A percentile compares a stretch with the other conserved stretches of the same genome.
Conservation (phyloP, 2,797 vertebrate species). For the Brachymystax lenok region DNA sequence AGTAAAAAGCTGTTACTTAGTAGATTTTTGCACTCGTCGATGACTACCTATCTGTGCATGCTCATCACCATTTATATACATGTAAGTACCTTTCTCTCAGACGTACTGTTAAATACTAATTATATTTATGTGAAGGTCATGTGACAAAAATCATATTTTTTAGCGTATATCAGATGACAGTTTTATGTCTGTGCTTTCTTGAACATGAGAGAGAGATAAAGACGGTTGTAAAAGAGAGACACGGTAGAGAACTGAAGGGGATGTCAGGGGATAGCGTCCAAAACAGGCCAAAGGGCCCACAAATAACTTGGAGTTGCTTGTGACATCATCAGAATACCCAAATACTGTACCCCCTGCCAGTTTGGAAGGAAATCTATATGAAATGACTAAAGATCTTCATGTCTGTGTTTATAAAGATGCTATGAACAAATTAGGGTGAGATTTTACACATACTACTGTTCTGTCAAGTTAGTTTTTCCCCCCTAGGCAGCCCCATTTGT, state of each 20-base stretch:
- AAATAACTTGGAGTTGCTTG: constrained; percentile 33
- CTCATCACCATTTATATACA: constrained; percentile 76
- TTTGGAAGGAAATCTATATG: constrained; percentile 38
- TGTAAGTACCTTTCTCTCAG: constrained; percentile 73
- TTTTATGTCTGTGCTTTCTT: constrained; percentile 71
- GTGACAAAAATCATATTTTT: constrained; percentile 74
- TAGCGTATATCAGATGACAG: constrained; percentile 70
- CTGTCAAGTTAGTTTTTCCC: constrained; percentile 63
- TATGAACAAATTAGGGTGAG: constrained; percentile 70
- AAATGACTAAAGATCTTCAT: constrained; percentile 47
- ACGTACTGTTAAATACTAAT: constrained; percentile 74
- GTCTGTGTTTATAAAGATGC: constrained; percentile 67
- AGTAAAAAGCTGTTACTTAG: constrained; percentile 63
- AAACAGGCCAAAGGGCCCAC: constrained; percentile 17
- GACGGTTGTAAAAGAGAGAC: constrained; percentile 44
- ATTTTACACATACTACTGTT: constrained; percentile 71
- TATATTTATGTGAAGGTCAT: constrained; percentile 73
- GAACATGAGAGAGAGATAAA: constrained; percentile 35
- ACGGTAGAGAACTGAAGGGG: constrained; percentile 25
- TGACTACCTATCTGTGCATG: constrained; percentile 78
- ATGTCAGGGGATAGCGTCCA: constrained; percentile 8
- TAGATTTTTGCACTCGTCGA: constrained; percentile 75
- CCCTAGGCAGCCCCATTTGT: constrained; percentile 48
- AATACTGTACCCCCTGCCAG: constrained; percentile 47
- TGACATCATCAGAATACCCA: constrained; percentile 57